Evolutionary conservation across 2,888 invertebrate genomes (phyloP).

Genomic region (Mesochorus sp.): DNA sequence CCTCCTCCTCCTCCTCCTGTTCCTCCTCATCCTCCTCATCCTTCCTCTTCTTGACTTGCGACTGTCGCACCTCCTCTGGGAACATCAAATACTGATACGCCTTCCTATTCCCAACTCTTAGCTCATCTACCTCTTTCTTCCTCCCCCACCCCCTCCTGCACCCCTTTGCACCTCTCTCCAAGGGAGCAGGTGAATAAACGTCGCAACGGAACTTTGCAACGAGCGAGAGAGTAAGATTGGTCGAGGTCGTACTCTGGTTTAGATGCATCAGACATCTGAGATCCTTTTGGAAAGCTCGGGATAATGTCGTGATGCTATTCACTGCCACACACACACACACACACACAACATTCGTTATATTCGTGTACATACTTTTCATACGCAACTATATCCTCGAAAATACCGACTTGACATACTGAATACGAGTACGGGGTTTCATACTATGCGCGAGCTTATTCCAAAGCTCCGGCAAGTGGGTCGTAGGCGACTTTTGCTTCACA

Average conservation of each 20-base stretch:
- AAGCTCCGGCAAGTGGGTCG: too few relatives aligned
- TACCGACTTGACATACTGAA: too few relatives aligned
- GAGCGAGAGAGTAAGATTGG: constrained; percentile 21
- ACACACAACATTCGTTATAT: too few relatives aligned
- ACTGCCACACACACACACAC: not conserved
- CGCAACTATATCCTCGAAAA: too few relatives aligned
- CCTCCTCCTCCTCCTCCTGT: constrained; percentile 45
- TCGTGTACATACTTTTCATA: too few relatives aligned
- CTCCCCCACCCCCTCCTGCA: constrained; percentile 5
- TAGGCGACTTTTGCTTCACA: too few relatives aligned
- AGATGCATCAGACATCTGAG: constrained; percentile 51
- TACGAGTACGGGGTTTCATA: too few relatives aligned
- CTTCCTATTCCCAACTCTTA: not conserved
- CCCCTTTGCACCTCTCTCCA: too few relatives aligned
- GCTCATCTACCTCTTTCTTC: constrained; percentile 41
- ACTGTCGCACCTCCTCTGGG: constrained; percentile 36
- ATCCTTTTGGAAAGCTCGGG: constrained; percentile 8
- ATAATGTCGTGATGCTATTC: not conserved
- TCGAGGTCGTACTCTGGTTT: constrained; percentile 31
- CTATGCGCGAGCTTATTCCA: too few relatives aligned
- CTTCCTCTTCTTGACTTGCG: constrained; percentile 45
- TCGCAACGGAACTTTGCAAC: constrained; percentile 10
- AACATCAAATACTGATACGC: constrained; percentile 32
- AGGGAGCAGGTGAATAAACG: constrained; percentile 31
- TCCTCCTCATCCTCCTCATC: constrained; percentile 44